Conservation (phyloP, 2,797 vertebrate species). For the Hephaestus fuliginosus region DNA sequence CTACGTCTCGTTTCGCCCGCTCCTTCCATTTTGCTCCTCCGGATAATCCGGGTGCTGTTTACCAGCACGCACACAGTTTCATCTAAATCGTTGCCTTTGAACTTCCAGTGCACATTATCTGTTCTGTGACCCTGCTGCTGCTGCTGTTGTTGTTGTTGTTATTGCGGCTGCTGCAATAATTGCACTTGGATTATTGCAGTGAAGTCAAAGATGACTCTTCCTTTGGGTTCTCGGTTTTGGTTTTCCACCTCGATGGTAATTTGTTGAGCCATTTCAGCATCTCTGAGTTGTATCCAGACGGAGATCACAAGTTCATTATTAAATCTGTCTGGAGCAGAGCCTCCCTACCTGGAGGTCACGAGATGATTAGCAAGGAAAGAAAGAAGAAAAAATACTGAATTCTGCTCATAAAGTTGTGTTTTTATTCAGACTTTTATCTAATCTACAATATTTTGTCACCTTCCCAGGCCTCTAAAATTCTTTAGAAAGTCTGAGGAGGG, state of each 20-base stretch:
- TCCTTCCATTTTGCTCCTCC: constrained; percentile 75
- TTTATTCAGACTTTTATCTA: neutral
- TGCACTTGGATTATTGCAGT: constrained; percentile 78
- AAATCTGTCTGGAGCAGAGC: constrained; percentile 1
- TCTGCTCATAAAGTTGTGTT: neutral
- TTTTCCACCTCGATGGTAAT: constrained; percentile 49
- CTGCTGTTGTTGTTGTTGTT: constrained; percentile 63
- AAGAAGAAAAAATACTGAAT: constrained; percentile 16
- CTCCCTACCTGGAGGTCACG: constrained; percentile 39
- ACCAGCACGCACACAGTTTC: constrained; percentile 72
- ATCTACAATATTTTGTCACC: neutral
- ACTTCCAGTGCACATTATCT: constrained; percentile 73
- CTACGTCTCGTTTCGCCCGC: constrained; percentile 61
- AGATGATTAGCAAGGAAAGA: neutral
- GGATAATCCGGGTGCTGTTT: constrained; percentile 87
- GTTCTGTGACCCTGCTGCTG: constrained; percentile 76
- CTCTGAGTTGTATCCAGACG: constrained; percentile 8
- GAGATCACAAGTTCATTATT: constrained; percentile 34
- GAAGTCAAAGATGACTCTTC: constrained; percentile 62
- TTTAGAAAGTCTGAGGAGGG: neutral
- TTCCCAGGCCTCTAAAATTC: neutral
- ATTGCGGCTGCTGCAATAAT: constrained; percentile 76
- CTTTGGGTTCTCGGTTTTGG: constrained; percentile 47
- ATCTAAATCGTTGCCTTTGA: constrained; percentile 79
- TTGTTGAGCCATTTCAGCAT: constrained; percentile 32